Conservation (phyloP, 2,797 vertebrate genomes). For the Podarcis siculus region DNA sequence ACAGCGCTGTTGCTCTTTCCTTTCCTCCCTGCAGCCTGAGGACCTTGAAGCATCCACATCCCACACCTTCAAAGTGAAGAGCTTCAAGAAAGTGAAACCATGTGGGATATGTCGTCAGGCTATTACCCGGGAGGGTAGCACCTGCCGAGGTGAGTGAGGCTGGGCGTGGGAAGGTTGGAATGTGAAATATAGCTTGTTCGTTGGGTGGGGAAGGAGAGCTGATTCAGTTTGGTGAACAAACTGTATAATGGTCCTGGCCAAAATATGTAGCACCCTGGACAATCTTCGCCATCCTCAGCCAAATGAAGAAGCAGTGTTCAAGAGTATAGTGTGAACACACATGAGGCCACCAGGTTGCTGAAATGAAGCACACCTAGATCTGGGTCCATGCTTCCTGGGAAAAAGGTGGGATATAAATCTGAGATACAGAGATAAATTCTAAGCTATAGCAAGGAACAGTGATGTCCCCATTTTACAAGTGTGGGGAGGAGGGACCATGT, state of each 20-base stretch:
- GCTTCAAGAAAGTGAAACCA: slow-evolving; percentile 93
- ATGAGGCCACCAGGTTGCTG: too few relatives aligned
- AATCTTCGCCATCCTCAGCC: neutral
- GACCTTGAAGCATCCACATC: slow-evolving; percentile 89
- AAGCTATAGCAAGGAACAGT: neutral
- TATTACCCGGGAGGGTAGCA: slow-evolving; percentile 90
- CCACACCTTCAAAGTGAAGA: slow-evolving; percentile 93
- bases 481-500: neutral
- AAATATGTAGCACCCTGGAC: neutral
- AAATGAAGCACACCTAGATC: too few relatives aligned
- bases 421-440: too few relatives aligned
- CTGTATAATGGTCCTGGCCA: neutral
- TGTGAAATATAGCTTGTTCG: neutral
- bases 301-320: neutral
- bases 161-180: neutral
- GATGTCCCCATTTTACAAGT: neutral
- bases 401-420: too few relatives aligned
- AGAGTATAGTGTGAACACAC: too few relatives aligned
- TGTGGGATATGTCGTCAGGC: slow-evolving; percentile 92
- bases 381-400: too few relatives aligned
- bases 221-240: neutral
- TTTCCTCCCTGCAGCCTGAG: slow-evolving; percentile 82
- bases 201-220: neutral
- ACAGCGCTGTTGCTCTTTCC: neutral
- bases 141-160: slow-evolving; percentile 89